Conservation (phyloP, 92 coral and sea anemone genomes). For the Pocillopora grandis region DNA sequence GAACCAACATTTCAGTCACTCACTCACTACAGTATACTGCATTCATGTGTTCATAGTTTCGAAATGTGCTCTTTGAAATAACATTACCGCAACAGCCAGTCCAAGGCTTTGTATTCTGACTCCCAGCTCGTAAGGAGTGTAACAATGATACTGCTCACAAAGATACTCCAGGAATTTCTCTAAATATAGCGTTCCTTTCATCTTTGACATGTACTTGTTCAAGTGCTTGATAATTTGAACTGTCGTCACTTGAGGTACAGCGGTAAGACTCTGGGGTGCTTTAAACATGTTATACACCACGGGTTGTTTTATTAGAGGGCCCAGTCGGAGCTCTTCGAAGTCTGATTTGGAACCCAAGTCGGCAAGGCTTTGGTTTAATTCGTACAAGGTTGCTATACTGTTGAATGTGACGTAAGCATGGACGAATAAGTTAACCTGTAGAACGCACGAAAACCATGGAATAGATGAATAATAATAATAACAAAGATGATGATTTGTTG, state of each 20-base stretch:
- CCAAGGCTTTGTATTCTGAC: conserved; percentile 82
- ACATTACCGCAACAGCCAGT: conserved; percentile 74
- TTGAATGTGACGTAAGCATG: conserved; percentile 90
- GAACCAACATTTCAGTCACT: background rate
- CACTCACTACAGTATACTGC: no score
- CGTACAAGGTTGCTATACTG: conserved; percentile 77
- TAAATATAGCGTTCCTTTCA: conserved; percentile 53
- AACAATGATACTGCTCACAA: conserved; percentile 62
- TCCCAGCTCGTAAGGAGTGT: conserved; percentile 81
- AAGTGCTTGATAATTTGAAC: conserved; percentile 78
- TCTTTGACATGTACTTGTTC: conserved; percentile 59
- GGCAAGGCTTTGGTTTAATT: conserved; percentile 74
- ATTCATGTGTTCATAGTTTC: no score
- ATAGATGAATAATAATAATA: background rate
- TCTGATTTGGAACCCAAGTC: conserved; percentile 62
- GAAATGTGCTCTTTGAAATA: background rate
- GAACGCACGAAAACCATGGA: background rate
- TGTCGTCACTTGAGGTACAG: conserved; percentile 75
- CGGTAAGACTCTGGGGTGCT: conserved; percentile 58
- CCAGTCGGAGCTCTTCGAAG: conserved; percentile 77
- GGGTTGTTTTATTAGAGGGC: conserved; percentile 84
- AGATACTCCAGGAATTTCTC: conserved; percentile 69
- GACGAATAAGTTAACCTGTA: conserved; percentile 76
- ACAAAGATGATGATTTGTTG: background rate
- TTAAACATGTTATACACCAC: conserved; percentile 83